These are phyloP conservation scores for Acropora yongei DNA, from an alignment of 64 coral and sea anemone species.

Conservation along the genomic window DNA sequence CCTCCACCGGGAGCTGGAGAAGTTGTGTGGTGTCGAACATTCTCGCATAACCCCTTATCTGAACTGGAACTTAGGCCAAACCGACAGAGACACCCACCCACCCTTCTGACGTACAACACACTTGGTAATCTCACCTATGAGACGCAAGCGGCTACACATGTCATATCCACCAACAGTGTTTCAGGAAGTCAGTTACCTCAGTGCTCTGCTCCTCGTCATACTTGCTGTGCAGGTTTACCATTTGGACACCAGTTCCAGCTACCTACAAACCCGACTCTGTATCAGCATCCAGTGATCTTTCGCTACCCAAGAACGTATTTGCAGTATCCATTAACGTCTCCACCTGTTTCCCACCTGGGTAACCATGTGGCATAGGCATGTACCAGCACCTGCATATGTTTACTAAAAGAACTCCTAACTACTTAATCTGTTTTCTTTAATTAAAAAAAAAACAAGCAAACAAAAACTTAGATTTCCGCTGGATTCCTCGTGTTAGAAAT, in stretches of 20 bases:
- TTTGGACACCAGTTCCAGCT: not conserved
- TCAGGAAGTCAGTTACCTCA: not conserved
- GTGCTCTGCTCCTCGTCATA: not conserved
- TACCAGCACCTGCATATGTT: not conserved
- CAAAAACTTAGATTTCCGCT: too few species aligned
- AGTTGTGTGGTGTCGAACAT: too few species aligned
- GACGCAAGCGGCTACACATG: not conserved
- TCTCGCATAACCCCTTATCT: not conserved
- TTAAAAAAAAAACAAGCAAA: not conserved
- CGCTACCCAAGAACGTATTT: not conserved
- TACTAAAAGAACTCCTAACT: not conserved
- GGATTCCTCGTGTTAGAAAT: too few species aligned
- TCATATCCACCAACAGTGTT: not conserved
- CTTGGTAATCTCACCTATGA: slow-evolving; percentile 24
- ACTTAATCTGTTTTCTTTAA: not conserved
- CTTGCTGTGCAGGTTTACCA: not conserved
- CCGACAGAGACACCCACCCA: slow-evolving; percentile 18
- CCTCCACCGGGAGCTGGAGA: too few species aligned
- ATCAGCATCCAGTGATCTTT: slow-evolving; percentile 1
- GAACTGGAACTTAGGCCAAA: not conserved
- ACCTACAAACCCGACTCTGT: not conserved
- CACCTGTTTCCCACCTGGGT: not conserved
- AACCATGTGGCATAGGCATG: not conserved
- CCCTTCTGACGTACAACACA: slow-evolving; percentile 28
- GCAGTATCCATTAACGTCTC: slow-evolving; percentile 8